Percentiles rank a stretch among this genome's conserved stretches.
These are phyloP conservation scores for Brienomyrus brachyistius DNA, from an alignment of 2,113 vertebrate genomes.

Conservation along the genomic window DNA sequence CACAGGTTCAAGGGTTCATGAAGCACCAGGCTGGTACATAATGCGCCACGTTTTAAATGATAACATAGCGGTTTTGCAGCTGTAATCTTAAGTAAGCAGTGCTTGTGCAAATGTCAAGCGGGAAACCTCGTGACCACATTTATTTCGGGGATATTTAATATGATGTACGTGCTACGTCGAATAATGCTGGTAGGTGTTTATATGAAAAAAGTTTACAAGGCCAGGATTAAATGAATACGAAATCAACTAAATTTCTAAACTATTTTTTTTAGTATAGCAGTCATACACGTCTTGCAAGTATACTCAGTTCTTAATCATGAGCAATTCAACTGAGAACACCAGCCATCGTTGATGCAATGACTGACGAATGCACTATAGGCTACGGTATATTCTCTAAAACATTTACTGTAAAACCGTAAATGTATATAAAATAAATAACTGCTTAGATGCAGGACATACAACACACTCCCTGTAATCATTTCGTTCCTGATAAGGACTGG, in stretches of 20 bases:
- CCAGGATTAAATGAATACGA: not conserved
- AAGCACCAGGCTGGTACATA: not conserved
- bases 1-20: not conserved
- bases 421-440: not conserved
- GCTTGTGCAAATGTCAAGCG: not conserved
- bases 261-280: not conserved
- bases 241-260: not conserved
- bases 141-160: not conserved
- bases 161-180: not conserved
- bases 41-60: not conserved
- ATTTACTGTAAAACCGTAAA: not conserved
- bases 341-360: not conserved
- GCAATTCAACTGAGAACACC: not conserved
- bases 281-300: not conserved
- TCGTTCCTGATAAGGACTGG: not conserved
- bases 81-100: not conserved
- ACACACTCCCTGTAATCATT: not conserved
- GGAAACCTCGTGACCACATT: not conserved
- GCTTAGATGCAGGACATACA: not conserved
- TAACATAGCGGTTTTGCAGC: not conserved
- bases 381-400: not conserved
- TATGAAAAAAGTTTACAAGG: not conserved
- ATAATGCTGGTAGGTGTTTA: not conserved
- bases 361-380: not conserved
- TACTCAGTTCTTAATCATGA: not conserved